Percentiles rank a stretch among this genome's conserved stretches.
Evolutionary conservation across 64 coral and sea anemone genomes (phyloP).

Genomic region (Astreopora myriophthalma): DNA sequence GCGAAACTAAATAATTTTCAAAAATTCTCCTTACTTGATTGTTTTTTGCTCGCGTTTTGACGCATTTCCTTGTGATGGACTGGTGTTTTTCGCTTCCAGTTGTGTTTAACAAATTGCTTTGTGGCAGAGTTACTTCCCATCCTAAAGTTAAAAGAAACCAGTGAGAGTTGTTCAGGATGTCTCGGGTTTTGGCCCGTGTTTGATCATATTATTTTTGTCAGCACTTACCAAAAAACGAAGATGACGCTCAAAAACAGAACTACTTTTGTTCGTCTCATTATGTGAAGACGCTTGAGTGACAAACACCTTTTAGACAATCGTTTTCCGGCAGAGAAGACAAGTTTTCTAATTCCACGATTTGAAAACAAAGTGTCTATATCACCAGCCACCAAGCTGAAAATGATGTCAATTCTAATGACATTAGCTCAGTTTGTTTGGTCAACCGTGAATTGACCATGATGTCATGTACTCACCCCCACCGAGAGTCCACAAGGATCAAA

Average conservation of each 20-base stretch:
- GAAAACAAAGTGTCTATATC: too few relatives aligned
- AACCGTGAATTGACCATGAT: too few relatives aligned
- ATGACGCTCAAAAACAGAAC: background rate
- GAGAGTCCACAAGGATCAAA: too few relatives aligned
- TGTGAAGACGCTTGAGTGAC: background rate
- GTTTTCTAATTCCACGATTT: too few relatives aligned
- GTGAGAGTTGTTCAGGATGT: background rate
- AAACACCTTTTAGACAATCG: too few relatives aligned
- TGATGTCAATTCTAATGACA: too few relatives aligned
- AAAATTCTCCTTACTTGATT: constrained; percentile 13
- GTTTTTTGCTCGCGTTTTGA: background rate
- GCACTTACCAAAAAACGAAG: background rate
- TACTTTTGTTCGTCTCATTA: background rate
- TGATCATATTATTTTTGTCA: background rate
- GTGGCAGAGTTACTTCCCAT: background rate
- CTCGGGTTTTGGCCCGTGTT: background rate
- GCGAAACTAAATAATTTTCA: background rate
- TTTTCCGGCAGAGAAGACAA: too few relatives aligned
- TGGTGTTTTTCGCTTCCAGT: background rate
- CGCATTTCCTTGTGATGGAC: background rate
- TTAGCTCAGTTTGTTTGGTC: too few relatives aligned
- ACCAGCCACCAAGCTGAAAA: too few relatives aligned
- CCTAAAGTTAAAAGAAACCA: background rate
- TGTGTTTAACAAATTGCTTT: background rate
- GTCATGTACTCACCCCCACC: too few relatives aligned